phyloP scores from a whole-genome alignment of 2,888 invertebrate species.

The Clistopyga incitator region DNA sequence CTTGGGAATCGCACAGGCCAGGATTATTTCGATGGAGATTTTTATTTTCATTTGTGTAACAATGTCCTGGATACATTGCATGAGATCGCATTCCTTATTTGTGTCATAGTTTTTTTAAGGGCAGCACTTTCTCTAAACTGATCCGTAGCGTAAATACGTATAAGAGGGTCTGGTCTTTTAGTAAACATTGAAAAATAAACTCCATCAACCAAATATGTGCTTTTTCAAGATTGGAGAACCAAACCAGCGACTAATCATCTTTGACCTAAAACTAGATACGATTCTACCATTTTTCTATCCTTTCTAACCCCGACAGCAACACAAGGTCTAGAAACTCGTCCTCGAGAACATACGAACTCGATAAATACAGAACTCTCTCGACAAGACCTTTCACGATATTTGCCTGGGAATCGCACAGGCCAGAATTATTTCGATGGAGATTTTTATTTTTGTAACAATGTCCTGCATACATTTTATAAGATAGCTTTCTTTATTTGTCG shows the following conservation, averaged over 20 bases:
- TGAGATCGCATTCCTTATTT: too few species aligned
- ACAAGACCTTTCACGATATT: not conserved
- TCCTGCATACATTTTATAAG: not conserved
- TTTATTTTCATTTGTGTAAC: not conserved
- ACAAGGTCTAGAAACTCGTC: constrained; percentile 40
- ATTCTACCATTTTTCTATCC: constrained; percentile 47
- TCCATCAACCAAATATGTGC: too few species aligned
- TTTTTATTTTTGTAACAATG: not conserved
- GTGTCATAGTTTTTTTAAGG: too few species aligned
- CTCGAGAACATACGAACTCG: not conserved
- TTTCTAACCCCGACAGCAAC: constrained; percentile 46
- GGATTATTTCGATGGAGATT: not conserved
- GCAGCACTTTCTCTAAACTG: too few species aligned
- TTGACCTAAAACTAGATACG: too few species aligned
- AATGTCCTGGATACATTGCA: not conserved
- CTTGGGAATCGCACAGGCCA: not conserved
- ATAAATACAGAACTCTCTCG: constrained; percentile 1
- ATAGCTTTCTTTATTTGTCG: too few species aligned
- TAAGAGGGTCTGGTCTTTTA: too few species aligned
- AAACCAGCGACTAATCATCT: too few species aligned
- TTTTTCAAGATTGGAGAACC: too few species aligned
- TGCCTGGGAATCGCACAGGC: not conserved
- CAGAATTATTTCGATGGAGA: not conserved
- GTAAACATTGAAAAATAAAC: too few species aligned
- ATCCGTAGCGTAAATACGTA: too few species aligned